phyloP scores from a whole-genome alignment of 1,140 invertebrate species.

The Trichonephila clavata region DNA sequence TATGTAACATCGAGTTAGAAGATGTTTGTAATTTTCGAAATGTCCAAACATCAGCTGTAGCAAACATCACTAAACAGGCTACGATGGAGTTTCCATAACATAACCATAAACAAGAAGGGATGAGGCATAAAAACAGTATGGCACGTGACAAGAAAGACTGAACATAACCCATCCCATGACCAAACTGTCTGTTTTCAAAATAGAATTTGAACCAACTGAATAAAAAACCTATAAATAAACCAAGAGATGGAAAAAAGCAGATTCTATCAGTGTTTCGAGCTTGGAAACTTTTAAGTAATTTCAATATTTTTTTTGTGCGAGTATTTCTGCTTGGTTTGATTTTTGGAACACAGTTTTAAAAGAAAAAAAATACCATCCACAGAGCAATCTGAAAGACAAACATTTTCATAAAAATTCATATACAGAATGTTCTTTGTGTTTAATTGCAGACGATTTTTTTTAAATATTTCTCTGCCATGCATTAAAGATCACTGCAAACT shows the following conservation, averaged over 20 bases:
- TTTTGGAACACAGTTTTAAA: not conserved
- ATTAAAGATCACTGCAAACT: no score
- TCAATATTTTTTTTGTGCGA: not conserved
- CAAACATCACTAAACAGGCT: not conserved
- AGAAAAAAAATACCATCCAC: not conserved
- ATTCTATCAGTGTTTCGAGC: not conserved
- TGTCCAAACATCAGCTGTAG: slow-evolving; percentile 30
- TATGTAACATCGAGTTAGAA: not conserved
- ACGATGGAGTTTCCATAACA: slow-evolving; percentile 18
- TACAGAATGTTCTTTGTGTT: not conserved
- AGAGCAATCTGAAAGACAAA: not conserved
- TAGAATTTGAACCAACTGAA: slow-evolving; percentile 38
- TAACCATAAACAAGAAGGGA: slow-evolving; percentile 29
- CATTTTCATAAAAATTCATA: not conserved
- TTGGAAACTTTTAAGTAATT: slow-evolving; percentile 30
- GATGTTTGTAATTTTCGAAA: slow-evolving; percentile 13
- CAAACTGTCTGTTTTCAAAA: slow-evolving; percentile 17
- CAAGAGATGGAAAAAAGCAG: not conserved
- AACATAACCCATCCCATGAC: not conserved
- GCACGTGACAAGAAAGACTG: not conserved
- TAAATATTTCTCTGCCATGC: no score
- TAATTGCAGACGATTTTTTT: no score
- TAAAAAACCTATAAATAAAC: slow-evolving; percentile 21
- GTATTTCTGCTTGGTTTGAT: not conserved
- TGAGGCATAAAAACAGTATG: slow-evolving; percentile 8